Conservation (phyloP, 2,797 vertebrate species). For the Labroides dimidiatus region DNA sequence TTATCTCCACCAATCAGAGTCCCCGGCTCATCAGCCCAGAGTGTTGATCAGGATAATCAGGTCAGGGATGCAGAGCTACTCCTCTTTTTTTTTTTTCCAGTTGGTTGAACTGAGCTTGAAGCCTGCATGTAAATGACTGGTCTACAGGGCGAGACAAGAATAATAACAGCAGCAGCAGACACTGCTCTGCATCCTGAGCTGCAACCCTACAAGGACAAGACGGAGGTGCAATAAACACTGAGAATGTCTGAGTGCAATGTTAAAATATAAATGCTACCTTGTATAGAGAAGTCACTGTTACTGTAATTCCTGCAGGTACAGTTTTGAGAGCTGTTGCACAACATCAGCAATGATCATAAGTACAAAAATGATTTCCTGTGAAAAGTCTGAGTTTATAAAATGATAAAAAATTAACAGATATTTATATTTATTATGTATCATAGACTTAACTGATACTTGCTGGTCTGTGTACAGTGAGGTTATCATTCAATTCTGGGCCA, state of each 20-base stretch:
- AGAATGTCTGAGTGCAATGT: neutral
- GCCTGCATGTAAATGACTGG: constrained; percentile 52
- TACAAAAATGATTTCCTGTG: too few species aligned
- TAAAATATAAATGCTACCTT: too few species aligned
- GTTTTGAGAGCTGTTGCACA: too few species aligned
- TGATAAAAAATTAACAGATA: too few species aligned
- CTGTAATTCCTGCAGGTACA: too few species aligned
- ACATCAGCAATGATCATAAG: too few species aligned
- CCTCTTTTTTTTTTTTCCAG: constrained; percentile 44
- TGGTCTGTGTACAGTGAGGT: neutral
- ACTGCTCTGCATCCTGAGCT: constrained; percentile 23
- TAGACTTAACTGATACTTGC: neutral
- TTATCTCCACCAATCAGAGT: constrained; percentile 56
- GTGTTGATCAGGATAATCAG: constrained; percentile 45
- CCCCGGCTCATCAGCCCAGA: constrained; percentile 25
- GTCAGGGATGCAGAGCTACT: constrained; percentile 49
- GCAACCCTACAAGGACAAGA: neutral
- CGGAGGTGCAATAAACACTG: neutral
- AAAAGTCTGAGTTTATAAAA: too few species aligned
- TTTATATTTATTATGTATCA: neutral
- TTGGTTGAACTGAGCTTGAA: constrained; percentile 45
- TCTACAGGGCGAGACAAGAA: constrained; percentile 25
- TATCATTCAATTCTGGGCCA: too few species aligned
- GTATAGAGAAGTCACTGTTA: too few species aligned
- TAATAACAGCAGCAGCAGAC: constrained; percentile 32